phyloP scores from a whole-genome alignment of 2,888 invertebrate genomes.

The Pristionchus arcanus region DNA sequence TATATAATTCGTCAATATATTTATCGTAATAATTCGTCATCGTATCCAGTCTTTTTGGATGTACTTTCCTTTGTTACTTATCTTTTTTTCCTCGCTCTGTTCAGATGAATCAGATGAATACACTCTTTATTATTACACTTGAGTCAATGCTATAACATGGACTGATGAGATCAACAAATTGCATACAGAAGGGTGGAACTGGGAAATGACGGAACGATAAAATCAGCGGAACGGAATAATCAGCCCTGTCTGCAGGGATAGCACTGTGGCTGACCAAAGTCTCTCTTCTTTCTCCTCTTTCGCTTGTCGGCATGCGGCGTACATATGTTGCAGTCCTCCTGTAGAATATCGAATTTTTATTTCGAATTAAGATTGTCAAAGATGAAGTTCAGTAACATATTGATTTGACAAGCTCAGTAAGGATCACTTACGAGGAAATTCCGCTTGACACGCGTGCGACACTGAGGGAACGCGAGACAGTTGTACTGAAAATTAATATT shows the following conservation, averaged over 20 bases:
- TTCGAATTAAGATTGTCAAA: too few species aligned
- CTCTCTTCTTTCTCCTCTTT: slow-evolving; percentile 64
- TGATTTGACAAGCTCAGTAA: not conserved
- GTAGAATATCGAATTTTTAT: slow-evolving; percentile 41
- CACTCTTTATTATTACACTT: not conserved
- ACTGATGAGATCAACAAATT: not conserved
- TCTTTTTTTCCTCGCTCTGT: too few species aligned
- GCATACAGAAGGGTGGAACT: not conserved
- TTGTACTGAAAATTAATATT: slow-evolving; percentile 62
- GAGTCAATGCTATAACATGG: not conserved
- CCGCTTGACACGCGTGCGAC: slow-evolving; percentile 71
- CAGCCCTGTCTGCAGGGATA: slow-evolving; percentile 53
- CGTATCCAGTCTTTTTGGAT: too few species aligned
- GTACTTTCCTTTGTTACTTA: too few species aligned
- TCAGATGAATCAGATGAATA: too few species aligned
- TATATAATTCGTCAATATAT: too few species aligned
- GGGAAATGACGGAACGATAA: not conserved
- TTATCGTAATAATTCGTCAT: too few species aligned
- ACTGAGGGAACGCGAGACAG: slow-evolving; percentile 74
- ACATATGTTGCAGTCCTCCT: slow-evolving; percentile 73
- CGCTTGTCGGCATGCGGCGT: slow-evolving; percentile 64
- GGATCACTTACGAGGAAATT: slow-evolving; percentile 63
- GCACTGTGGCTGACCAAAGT: slow-evolving; percentile 61
- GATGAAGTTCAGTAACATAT: too few species aligned
- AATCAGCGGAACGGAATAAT: not conserved